A percentile compares a stretch with the other conserved stretches of the same genome.
Evolutionary conservation across 64 coral and sea anemone species (phyloP).

Genomic region (Montipora efflorescens): DNA sequence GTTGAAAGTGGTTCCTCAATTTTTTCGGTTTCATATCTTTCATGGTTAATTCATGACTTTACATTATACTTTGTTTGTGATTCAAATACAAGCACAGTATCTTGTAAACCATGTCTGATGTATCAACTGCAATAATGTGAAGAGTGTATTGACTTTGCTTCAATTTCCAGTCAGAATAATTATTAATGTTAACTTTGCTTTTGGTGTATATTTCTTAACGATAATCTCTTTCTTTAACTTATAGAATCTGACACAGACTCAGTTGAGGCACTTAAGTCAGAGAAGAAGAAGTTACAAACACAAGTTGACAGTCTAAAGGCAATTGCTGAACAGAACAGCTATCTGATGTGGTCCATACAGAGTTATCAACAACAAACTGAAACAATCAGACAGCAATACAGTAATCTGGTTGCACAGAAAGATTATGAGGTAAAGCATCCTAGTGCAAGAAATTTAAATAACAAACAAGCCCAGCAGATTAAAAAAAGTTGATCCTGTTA

Average conservation of each 20-base stretch:
- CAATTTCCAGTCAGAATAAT: too few relatives aligned
- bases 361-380: conserved; percentile 83
- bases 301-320: conserved; percentile 79
- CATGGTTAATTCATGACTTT: background rate
- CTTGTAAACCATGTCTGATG: background rate
- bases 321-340: conserved; percentile 83
- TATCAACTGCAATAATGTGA: background rate
- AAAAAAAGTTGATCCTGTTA: too few relatives aligned
- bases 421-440: conserved; percentile 57
- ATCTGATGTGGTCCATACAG: conserved; percentile 88
- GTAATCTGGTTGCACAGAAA: conserved; percentile 53
- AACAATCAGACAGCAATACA: conserved; percentile 66
- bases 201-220: too few relatives aligned
- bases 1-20: background rate
- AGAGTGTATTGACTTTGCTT: too few relatives aligned
- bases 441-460: too few relatives aligned
- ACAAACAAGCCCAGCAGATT: too few relatives aligned
- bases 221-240: background rate
- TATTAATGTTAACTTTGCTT: too few relatives aligned
- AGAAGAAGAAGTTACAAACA: conserved; percentile 72
- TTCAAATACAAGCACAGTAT: background rate
- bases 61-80: background rate
- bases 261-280: conserved; percentile 46
- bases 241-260: conserved; percentile 25
- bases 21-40: background rate